Base-by-base conservation (phyloP, 2,797 vertebrate genomes). In the Orestias chungarensis region DNA sequence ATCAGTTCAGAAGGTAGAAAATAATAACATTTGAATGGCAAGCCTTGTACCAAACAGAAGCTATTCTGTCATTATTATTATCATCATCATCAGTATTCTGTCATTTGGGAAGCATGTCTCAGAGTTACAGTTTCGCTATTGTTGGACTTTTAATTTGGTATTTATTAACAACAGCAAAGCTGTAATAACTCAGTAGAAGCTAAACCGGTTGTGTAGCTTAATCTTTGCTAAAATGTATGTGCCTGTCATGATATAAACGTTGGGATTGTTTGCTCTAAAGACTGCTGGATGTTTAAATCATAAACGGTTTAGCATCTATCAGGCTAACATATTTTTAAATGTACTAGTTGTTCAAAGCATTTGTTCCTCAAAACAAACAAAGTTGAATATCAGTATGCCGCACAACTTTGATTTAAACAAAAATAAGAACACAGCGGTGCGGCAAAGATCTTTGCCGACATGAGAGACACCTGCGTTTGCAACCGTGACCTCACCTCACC, bases 341-440 rank as follows among this genome's bases (percentile, higher is more conserved):
- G 11, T 38, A 42, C 12, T 40, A 84, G 76, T 86, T 88, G 87
- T 75, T 88, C 84, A 88, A 78, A 87, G 75, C 90, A 91, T 92
- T 90, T 87, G 50, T 88, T 83, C 57, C 89, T 81, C 91, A 92
- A 88, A 67, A 74, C 82, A 91, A 81, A 86, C 87, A 4, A 40
- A 0, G 83, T 90, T 86, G 88, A 88, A 85, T 78, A 83, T 70
- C 68, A 73, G 25, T 6, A 55, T 31, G 38, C 49, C 82, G 75
- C 68, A 27, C 54, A 67, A 46, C 54, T 81, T 62, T 65, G 74
- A 85, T 70, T 71, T 82, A 78, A 75, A 65, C 3, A 62, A 77
- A 87, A 73, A n/a, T n/a, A n/a, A 40, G 11, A 79, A 85, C 29
- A 47, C 17, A 57, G 68, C 50, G 74, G 70, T 74, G 55, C 40